A percentile compares a stretch with the other conserved stretches of the same genome.
These are phyloP conservation scores for Agapornis canus DNA, from an alignment of 2,797 vertebrate species.

Conservation along the genomic window DNA sequence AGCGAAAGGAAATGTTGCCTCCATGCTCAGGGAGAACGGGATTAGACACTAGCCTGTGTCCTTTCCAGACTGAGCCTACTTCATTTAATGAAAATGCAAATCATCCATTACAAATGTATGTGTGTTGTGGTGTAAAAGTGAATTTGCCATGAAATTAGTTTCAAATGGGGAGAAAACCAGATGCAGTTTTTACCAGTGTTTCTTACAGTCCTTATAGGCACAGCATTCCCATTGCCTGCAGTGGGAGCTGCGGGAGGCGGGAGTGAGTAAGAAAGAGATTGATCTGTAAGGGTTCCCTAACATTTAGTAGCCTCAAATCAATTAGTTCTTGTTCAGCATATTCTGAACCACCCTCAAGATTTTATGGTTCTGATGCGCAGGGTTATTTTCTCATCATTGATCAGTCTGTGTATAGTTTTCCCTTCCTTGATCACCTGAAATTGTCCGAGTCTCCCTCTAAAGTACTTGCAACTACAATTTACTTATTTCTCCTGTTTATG, in stretches of 20 bases:
- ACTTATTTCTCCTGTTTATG: neutral
- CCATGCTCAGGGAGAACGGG: accelerated
- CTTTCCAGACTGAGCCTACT: neutral
- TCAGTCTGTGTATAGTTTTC: neutral
- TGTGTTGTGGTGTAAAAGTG: neutral
- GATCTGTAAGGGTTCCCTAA: neutral
- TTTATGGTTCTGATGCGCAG: neutral
- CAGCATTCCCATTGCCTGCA: neutral
- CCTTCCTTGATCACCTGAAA: neutral
- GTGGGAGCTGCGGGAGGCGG: neutral
- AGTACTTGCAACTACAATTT: neutral
- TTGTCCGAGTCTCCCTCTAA: neutral
- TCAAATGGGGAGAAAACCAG: neutral
- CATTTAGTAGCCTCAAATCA: neutral
- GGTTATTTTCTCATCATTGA: neutral
- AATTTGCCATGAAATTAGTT: neutral
- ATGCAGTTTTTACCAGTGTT: neutral
- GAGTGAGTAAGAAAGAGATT: neutral
- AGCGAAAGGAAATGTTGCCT: neutral
- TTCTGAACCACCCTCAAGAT: neutral
- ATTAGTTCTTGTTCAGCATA: neutral
- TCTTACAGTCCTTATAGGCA: neutral
- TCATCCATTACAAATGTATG: neutral
- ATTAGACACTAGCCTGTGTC: neutral
- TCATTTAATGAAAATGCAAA: neutral